Conservation (phyloP, 2,113 vertebrate species). For the Odocoileus hemionus region DNA sequence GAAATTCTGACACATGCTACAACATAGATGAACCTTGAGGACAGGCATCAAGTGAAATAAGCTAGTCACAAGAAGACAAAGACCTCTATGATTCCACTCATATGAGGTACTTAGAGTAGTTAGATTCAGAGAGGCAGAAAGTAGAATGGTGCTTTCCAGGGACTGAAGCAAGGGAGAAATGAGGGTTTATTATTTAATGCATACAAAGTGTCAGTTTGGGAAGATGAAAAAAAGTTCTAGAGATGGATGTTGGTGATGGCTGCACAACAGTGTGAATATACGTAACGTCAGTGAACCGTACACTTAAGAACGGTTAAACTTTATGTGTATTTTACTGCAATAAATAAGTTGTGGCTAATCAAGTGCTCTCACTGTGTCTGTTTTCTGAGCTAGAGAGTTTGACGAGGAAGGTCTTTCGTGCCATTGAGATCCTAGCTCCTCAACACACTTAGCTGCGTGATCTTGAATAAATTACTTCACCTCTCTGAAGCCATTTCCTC, state of each 20-base stretch:
- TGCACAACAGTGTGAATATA: not conserved
- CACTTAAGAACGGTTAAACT: not conserved
- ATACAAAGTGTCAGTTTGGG: not conserved
- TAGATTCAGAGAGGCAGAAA: not conserved
- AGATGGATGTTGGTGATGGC: not conserved
- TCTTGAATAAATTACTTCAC: not conserved
- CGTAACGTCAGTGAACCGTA: not conserved
- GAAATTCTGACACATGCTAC: not conserved
- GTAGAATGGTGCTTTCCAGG: not conserved
- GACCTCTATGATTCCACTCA: not conserved
- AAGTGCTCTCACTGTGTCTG: not conserved
- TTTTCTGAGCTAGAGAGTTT: not conserved
- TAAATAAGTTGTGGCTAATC: not conserved
- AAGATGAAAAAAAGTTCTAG: not conserved
- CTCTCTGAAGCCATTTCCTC: not conserved
- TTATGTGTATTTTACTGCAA: not conserved
- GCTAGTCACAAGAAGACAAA: not conserved
- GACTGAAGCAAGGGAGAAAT: not conserved
- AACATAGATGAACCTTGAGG: not conserved
- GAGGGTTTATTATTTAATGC: not conserved
- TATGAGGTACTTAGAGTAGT: not conserved
- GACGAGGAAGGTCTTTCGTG: not conserved
- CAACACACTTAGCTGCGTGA: not conserved
- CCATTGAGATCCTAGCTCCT: not conserved
- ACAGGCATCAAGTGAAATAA: not conserved